Percentiles rank a stretch among this genome's conserved stretches.
Conservation (phyloP, 1,140 invertebrate species). For the Lordiphosa mommai region DNA sequence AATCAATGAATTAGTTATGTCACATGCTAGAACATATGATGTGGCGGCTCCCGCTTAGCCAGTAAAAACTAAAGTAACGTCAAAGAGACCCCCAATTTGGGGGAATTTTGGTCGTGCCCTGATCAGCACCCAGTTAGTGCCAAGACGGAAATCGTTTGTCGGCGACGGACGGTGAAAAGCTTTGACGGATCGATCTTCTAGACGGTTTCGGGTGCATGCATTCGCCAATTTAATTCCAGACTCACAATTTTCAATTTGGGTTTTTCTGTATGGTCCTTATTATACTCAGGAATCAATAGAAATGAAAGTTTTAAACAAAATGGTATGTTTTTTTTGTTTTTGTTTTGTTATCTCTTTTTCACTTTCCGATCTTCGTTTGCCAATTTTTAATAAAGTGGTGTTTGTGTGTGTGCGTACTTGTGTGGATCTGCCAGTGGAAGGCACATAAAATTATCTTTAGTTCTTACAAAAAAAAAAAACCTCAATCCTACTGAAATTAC, state of each 20-base stretch:
- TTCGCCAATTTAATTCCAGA: constrained; percentile 55
- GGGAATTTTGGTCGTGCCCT: neutral
- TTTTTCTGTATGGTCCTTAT: constrained; percentile 15
- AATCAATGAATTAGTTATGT: constrained; percentile 12
- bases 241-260: constrained; percentile 8
- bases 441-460: neutral
- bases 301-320: constrained; percentile 59
- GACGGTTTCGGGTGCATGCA: constrained; percentile 72
- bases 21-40: constrained; percentile 6
- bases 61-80: neutral
- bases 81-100: neutral
- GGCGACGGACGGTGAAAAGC: constrained; percentile 35
- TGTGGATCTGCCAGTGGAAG: constrained; percentile 29
- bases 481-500: no score
- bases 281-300: constrained; percentile 28
- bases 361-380: constrained; percentile 18
- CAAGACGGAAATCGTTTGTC: constrained; percentile 1
- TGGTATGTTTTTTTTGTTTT: constrained; percentile 17
- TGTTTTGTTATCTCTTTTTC: constrained; percentile 8
- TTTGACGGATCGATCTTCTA: constrained; percentile 66
- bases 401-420: constrained; percentile 36
- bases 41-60: constrained; percentile 5
- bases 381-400: constrained; percentile 32
- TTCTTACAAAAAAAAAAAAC: no score
- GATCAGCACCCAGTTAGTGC: neutral